A percentile compares a stretch with the other conserved stretches of the same genome.
Conservation (phyloP, 2,113 vertebrate genomes). For the Ramphastos sulfuratus region DNA sequence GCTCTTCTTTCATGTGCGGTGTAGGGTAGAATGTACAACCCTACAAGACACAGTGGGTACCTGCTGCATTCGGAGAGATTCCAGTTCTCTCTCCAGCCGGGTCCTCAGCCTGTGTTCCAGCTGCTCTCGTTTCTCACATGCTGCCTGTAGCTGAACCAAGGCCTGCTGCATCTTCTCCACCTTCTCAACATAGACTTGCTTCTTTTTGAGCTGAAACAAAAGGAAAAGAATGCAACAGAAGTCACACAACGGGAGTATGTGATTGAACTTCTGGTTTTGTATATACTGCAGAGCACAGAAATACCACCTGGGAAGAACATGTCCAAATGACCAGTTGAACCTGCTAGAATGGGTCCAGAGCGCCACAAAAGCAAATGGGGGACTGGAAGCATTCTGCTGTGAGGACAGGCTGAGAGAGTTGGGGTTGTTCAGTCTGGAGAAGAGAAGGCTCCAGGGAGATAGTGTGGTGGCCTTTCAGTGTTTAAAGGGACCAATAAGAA, state of each 20-base stretch:
- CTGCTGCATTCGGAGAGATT: conserved; percentile 95
- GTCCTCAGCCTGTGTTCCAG: conserved; percentile 93
- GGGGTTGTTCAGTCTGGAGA: neutral
- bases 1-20: neutral
- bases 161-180: conserved; percentile 99
- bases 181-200: conserved; percentile 99
- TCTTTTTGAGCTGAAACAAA: conserved; percentile 91
- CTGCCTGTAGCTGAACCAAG: conserved; percentile 93
- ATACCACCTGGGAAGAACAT: accelerated
- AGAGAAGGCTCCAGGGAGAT: neutral
- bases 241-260: accelerated
- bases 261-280: neutral
- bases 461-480: neutral
- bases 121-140: conserved; percentile 96
- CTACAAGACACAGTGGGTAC: conserved; percentile 57
- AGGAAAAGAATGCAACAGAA: neutral
- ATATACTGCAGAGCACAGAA: neutral
- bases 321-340: neutral
- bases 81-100: conserved; percentile 92
- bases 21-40: neutral
- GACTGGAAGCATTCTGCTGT: neutral
- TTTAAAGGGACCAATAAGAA: neutral
- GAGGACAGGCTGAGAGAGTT: neutral
- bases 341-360: neutral
- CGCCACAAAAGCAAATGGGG: neutral